These are phyloP conservation scores for Drosophila punjabiensis DNA, from an alignment of 1,140 invertebrate genomes.

Conservation along the genomic window DNA sequence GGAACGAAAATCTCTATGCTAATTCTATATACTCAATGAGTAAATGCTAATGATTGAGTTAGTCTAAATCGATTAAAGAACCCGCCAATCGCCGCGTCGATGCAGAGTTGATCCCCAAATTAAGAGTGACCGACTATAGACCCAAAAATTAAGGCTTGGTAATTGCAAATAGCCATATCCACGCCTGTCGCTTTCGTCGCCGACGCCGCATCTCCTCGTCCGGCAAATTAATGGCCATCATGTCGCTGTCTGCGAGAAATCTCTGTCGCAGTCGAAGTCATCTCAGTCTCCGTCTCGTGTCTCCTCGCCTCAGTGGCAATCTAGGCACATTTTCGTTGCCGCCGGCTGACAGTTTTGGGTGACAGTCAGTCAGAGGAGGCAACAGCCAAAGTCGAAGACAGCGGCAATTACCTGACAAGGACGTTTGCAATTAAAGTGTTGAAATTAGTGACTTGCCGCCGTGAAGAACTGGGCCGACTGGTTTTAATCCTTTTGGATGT, in stretches of 20 bases:
- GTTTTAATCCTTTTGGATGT: slow-evolving; percentile 41
- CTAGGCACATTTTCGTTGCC: slow-evolving; percentile 1
- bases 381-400: slow-evolving; percentile 29
- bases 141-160: not conserved
- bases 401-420: slow-evolving; percentile 51
- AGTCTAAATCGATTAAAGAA: slow-evolving; percentile 3
- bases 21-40: not conserved
- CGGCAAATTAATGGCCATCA: slow-evolving; percentile 50
- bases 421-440: slow-evolving; percentile 59
- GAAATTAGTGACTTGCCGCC: slow-evolving; percentile 54
- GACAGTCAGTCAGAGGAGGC: slow-evolving; percentile 46
- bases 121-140: slow-evolving; percentile 24
- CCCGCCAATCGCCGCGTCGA: slow-evolving; percentile 10
- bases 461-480: slow-evolving; percentile 25
- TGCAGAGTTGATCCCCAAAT: slow-evolving; percentile 31
- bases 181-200: not conserved
- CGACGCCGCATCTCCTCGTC: slow-evolving; percentile 21
- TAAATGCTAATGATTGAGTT: not conserved
- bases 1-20: not conserved
- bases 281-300: slow-evolving; percentile 24
- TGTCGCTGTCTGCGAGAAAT: slow-evolving; percentile 36
- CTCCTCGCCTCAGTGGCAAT: slow-evolving; percentile 8
- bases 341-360: slow-evolving; percentile 15
- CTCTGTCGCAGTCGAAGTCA: slow-evolving; percentile 20
- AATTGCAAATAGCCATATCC: slow-evolving; percentile 16